Base-by-base conservation (phyloP, 2,113 vertebrate species). In the Platichthys stellatus region DNA sequence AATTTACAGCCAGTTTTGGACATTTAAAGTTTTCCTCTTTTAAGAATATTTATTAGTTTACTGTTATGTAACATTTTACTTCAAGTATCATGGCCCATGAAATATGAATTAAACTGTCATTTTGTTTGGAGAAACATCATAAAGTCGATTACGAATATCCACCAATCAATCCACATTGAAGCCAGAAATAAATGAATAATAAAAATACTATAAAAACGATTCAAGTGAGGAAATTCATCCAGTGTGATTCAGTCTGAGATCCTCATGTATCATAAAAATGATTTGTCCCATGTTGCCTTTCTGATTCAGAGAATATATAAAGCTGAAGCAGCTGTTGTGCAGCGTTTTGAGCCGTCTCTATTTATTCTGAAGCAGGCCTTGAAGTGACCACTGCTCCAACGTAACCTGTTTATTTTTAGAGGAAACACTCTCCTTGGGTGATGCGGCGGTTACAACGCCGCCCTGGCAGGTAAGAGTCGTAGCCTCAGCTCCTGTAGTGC, bases 401-500 rank as follows among this genome's bases (percentile, higher is more conserved):
- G 21, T 17, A 60, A 9, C 24, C 13, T 10, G 10, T 68, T 59
- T 59, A 69, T 24, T 63, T 63, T 17, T 5, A 66, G 21, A 31
- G 24, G 12, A 64, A 64, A 35, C 21, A 26, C 11, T 49, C 35
- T 38, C 2, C 8, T 38, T 73, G 8, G 26, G 51, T 62, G 63
- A 73, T 69, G n/a, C 49, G 13, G 13, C 11, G 54, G 40, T 23
- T 54, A 66, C 40, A 43, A 26, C 35, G n/a, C 17, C 68, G 12
- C 6, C 49, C 15, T 59, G 23, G 70, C 43, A 61, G 58, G 43
- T 64, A 64, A 69, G 15, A 21, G 10, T 17, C 24, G 4, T 18
- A 26, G 64, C 43, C 67, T 71, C 17, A 54, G 17, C 63, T 75
- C 31, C 26, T 61, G 38, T 15, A 3, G 18, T 60, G 20, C 65